phyloP scores from a whole-genome alignment of 2,113 vertebrate genomes.

The Cyphomyrus discorhynchus region DNA sequence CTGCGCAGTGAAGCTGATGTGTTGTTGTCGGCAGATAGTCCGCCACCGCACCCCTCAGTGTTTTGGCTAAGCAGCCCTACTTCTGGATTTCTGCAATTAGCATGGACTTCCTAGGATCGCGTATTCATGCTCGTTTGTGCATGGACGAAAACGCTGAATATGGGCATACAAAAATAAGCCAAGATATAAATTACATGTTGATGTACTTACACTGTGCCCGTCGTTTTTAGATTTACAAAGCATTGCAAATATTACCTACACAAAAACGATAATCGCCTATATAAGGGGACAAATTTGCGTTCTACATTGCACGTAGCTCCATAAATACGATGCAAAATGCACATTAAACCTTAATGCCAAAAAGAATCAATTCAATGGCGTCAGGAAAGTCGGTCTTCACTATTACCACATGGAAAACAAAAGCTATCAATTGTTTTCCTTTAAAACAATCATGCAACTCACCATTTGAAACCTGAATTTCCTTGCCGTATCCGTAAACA shows the following conservation, averaged over 20 bases:
- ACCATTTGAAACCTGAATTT: not conserved
- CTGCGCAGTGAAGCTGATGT: constrained; percentile 17
- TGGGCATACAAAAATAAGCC: not conserved
- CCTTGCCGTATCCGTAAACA: constrained; percentile 6
- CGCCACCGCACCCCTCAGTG: constrained; percentile 27
- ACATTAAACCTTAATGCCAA: not conserved
- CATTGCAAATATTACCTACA: not conserved
- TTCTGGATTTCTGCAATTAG: not conserved
- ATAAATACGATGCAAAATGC: not conserved
- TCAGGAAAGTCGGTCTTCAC: not conserved
- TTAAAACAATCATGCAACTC: constrained; percentile 11
- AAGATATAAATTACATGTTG: not conserved
- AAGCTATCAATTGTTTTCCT: not conserved
- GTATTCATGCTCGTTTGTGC: not conserved
- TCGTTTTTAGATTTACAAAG: not conserved
- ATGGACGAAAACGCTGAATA: not conserved
- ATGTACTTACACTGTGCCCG: not conserved
- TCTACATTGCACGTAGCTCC: not conserved
- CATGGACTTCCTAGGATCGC: not conserved
- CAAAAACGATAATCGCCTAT: not conserved
- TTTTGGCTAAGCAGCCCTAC: constrained; percentile 17
- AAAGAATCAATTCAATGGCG: not conserved
- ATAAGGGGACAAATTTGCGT: not conserved
- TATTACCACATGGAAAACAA: not conserved
- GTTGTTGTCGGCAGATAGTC: constrained; percentile 10